Percentiles rank a stretch among this genome's conserved stretches.
Evolutionary conservation across 2,888 invertebrate genomes (phyloP).

Genomic region (Gymnoscelis rufifasciata): DNA sequence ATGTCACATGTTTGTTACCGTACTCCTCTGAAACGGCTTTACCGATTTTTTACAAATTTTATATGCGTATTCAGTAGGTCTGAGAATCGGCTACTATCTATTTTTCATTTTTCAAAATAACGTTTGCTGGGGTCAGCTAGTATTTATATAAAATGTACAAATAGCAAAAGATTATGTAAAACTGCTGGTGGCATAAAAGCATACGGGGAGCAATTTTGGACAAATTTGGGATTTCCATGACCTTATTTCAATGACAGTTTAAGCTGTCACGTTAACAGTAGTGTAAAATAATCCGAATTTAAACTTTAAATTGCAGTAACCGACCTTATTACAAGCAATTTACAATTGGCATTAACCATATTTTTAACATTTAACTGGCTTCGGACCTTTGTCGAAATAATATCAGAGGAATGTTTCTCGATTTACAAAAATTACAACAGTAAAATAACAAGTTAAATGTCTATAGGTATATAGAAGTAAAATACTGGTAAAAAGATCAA

Average conservation of each 20-base stretch:
- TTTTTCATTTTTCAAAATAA: no score
- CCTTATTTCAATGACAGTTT: neutral
- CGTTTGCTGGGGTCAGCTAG: no score
- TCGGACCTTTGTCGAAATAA: neutral
- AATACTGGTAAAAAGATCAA: neutral
- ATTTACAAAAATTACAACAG: neutral
- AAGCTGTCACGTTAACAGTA: neutral
- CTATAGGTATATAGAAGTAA: neutral
- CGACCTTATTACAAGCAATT: slow-evolving; percentile 12
- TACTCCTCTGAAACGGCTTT: no score
- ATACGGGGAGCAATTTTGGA: no score
- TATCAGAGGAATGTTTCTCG: slow-evolving; percentile 1
- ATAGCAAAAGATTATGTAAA: no score
- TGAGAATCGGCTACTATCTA: no score
- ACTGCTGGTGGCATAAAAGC: no score
- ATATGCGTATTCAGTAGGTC: no score
- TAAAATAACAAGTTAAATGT: neutral
- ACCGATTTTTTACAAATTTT: no score
- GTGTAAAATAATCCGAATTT: neutral
- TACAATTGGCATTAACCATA: slow-evolving; percentile 12
- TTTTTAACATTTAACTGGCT: slow-evolving; percentile 5
- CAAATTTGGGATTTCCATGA: neutral
- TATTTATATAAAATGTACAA: no score
- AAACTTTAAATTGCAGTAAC: slow-evolving; percentile 5
- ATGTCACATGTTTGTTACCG: no score